Percentiles rank a stretch among this genome's conserved stretches.
phyloP scores from a whole-genome alignment of 30 jellyfish, hydroid and myxozoan species.

The Catostylus mosaicus region DNA sequence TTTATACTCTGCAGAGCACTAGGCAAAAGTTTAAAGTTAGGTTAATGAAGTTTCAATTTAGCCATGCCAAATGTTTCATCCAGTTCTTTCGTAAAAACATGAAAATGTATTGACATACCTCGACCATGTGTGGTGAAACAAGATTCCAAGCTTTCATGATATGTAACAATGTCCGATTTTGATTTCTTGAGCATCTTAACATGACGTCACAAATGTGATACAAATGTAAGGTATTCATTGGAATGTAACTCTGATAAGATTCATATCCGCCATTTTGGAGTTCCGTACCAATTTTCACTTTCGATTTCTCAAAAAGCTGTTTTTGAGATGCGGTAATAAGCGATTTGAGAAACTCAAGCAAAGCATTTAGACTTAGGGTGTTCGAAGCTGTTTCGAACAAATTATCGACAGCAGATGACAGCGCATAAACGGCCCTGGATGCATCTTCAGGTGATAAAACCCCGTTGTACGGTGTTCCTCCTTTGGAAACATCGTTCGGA shows the following conservation, averaged over 20 bases:
- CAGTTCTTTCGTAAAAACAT: no score
- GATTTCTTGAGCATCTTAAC: conserved; percentile 93
- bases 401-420: conserved; percentile 97
- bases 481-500: conserved; percentile 48
- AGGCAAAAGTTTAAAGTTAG: no score
- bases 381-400: conserved; percentile 96
- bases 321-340: conserved; percentile 84
- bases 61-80: no score
- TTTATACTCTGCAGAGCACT: no score
- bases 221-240: conserved; percentile 88
- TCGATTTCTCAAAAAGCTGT: conserved; percentile 78
- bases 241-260: conserved; percentile 28
- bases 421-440: conserved; percentile 95
- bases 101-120: conserved; percentile 59
- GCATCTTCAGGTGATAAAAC: conserved; percentile 95
- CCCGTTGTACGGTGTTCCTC: conserved; percentile 77
- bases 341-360: conserved; percentile 72
- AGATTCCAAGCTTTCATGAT: conserved; percentile 91
- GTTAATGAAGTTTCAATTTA: no score
- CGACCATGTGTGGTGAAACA: conserved; percentile 88
- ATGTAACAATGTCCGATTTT: conserved; percentile 80
- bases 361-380: conserved; percentile 78
- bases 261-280: conserved; percentile 35
- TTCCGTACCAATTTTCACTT: conserved; percentile 2
- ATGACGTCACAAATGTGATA: conserved; percentile 98